Evolutionary conservation across 2,888 invertebrate genomes (phyloP).

Genomic region (Blomia tropicalis): DNA sequence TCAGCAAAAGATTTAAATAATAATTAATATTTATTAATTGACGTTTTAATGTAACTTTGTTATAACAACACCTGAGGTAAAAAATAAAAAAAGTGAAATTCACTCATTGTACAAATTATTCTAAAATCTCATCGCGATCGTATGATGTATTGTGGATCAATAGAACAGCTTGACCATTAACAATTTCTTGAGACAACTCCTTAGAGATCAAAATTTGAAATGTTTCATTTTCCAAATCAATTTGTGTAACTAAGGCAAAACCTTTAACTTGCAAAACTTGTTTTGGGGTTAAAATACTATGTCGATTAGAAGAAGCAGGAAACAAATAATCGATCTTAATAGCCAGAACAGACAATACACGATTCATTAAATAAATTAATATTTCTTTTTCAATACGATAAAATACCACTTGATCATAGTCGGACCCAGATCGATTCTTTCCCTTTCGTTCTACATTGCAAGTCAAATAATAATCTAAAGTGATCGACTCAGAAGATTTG

Average conservation of each 20-base stretch:
- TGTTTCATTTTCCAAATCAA: neutral
- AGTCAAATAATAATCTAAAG: neutral
- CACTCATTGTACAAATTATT: too few relatives aligned
- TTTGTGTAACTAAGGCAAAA: neutral
- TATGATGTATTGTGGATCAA: neutral
- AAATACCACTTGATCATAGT: neutral
- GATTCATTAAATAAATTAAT: slow-evolving; percentile 3
- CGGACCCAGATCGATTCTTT: neutral
- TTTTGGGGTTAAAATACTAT: neutral
- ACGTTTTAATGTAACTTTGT: too few relatives aligned
- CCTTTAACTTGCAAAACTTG: neutral
- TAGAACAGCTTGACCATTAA: neutral
- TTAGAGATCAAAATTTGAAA: neutral
- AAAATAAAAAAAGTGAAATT: too few relatives aligned
- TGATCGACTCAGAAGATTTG: neutral
- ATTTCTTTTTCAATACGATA: neutral
- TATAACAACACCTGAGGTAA: too few relatives aligned
- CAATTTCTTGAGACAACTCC: neutral
- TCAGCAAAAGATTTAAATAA: too few relatives aligned
- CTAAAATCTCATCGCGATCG: slow-evolving; percentile 8
- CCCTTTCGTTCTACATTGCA: neutral
- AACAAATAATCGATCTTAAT: neutral
- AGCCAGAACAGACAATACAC: neutral
- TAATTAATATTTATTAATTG: too few relatives aligned
- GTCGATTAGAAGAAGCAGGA: too few relatives aligned